Evolutionary conservation across 2,888 invertebrate species (phyloP).

Genomic region (Drosophila putrida): DNA sequence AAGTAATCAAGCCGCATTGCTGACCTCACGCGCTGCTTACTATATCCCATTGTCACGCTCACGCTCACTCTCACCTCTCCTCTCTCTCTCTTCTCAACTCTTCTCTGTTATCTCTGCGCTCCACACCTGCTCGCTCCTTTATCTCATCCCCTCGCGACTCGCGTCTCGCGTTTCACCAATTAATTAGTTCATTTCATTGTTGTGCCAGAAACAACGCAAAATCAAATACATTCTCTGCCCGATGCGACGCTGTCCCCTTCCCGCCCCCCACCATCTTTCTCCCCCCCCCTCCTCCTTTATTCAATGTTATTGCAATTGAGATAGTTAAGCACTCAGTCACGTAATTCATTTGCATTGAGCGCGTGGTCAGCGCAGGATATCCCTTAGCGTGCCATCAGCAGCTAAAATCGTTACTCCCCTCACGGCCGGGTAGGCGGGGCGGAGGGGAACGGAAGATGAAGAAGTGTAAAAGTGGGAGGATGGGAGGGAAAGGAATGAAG

Average conservation of each 20-base stretch:
- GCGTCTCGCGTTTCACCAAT: constrained; percentile 47
- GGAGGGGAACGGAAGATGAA: too few relatives aligned
- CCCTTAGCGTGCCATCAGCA: constrained; percentile 34
- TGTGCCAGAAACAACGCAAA: constrained; percentile 49
- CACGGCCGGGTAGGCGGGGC: neutral
- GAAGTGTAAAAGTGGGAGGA: too few relatives aligned
- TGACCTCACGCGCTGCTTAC: constrained; percentile 19
- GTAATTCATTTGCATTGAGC: constrained; percentile 68
- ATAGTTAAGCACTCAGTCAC: constrained; percentile 63
- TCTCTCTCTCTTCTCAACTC: neutral
- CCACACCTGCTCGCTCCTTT: neutral
- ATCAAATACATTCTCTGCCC: constrained; percentile 46
- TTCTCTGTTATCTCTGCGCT: neutral
- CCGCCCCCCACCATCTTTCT: neutral
- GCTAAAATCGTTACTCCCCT: constrained; percentile 24
- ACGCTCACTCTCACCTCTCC: neutral
- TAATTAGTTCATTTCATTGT: constrained; percentile 65
- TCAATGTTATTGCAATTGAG: constrained; percentile 55
- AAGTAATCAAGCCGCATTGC: constrained; percentile 37
- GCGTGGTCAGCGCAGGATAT: constrained; percentile 57
- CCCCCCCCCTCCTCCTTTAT: neutral
- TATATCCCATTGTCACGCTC: constrained; percentile 7
- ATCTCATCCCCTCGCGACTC: neutral
- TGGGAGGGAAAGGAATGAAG: too few relatives aligned
- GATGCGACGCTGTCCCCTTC: neutral